These are phyloP conservation scores for Mycalesis mineus DNA, from an alignment of 2,888 invertebrate genomes.

Conservation along the genomic window DNA sequence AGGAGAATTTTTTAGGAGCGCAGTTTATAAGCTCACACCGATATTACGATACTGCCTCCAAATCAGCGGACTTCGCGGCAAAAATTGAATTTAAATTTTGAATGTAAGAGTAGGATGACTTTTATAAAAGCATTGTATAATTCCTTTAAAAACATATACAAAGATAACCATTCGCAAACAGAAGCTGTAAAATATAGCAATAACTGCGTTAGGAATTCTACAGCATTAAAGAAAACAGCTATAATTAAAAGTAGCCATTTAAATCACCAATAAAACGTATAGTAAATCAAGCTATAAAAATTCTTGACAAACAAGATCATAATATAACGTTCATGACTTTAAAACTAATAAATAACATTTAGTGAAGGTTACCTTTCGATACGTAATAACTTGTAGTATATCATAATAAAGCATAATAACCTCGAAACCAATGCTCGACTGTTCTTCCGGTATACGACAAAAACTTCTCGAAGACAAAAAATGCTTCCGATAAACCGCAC, in stretches of 20 bases:
- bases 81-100: no score
- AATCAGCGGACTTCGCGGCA: no score
- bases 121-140: no score
- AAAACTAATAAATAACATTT: slow-evolving; percentile 10
- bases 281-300: slow-evolving; percentile 5
- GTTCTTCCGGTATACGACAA: slow-evolving; percentile 48
- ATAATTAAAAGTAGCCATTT: neutral
- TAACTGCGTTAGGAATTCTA: neutral
- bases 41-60: no score
- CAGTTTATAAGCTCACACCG: no score
- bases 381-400: slow-evolving; percentile 2
- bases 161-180: neutral
- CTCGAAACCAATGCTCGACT: slow-evolving; percentile 19
- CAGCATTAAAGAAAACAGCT: neutral
- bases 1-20: no score
- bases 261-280: neutral
- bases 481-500: neutral
- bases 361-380: slow-evolving; percentile 4
- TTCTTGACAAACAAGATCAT: neutral
- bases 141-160: no score
- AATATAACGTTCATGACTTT: neutral
- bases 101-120: no score
- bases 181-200: neutral
- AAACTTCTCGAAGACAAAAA: slow-evolving; percentile 2
- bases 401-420: slow-evolving; percentile 11